These are phyloP conservation scores for Sycobia sp. DNA, from an alignment of 1,140 invertebrate species.

Conservation along the genomic window DNA sequence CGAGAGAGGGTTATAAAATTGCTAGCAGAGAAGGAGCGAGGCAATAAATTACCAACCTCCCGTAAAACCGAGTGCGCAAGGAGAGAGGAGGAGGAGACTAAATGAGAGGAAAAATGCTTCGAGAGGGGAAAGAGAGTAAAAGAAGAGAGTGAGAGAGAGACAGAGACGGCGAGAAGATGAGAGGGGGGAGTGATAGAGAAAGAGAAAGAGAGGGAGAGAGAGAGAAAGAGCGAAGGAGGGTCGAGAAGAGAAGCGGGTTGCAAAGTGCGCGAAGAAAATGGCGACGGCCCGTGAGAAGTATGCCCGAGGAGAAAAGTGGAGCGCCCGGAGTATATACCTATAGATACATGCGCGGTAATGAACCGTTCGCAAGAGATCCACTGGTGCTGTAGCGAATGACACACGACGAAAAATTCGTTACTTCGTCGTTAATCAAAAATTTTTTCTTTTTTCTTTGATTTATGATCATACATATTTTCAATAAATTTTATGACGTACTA, in stretches of 20 bases:
- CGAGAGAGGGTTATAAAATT: slow-evolving; percentile 19
- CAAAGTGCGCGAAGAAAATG: slow-evolving; percentile 4
- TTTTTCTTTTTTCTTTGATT: too few species aligned
- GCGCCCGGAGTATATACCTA: too few species aligned
- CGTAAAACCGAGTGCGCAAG: slow-evolving; percentile 19
- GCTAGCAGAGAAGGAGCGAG: slow-evolving; percentile 30
- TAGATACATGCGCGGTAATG: too few species aligned
- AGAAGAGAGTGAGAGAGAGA: neutral
- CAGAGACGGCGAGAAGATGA: neutral
- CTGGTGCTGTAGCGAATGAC: too few species aligned
- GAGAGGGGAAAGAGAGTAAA: neutral
- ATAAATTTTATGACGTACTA: too few species aligned
- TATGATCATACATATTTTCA: too few species aligned
- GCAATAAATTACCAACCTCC: slow-evolving; percentile 44
- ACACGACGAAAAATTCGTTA: too few species aligned
- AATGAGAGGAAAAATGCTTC: slow-evolving; percentile 42
- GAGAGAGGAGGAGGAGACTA: slow-evolving; percentile 34
- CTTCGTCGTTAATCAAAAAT: too few species aligned
- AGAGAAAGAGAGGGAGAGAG: neutral
- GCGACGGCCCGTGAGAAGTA: too few species aligned
- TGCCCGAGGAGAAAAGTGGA: too few species aligned
- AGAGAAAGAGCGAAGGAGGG: neutral
- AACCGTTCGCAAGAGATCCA: too few species aligned
- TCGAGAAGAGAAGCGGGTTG: neutral
- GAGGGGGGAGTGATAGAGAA: neutral